phyloP scores from a whole-genome alignment of 1,140 invertebrate species.

The Leptopilina clavipes region DNA sequence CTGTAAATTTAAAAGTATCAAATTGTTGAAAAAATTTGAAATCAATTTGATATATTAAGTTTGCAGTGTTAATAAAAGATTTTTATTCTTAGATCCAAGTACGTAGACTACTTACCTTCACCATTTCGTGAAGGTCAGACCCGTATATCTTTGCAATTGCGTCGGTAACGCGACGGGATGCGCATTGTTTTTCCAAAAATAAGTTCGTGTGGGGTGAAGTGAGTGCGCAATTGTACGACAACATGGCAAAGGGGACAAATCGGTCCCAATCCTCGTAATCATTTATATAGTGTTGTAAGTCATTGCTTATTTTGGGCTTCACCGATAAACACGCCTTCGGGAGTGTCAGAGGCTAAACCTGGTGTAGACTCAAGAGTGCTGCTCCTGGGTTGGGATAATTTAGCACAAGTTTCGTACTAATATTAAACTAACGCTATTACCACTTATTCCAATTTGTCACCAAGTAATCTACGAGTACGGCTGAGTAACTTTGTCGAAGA shows the following conservation, averaged over 20 bases:
- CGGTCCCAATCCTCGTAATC: constrained; percentile 63
- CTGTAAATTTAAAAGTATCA: no score
- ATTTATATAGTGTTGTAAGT: constrained; percentile 21
- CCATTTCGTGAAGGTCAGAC: background rate
- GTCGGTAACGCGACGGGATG: background rate
- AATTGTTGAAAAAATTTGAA: no score
- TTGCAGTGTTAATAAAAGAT: no score
- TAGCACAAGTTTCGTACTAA: constrained; percentile 1
- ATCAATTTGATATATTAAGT: no score
- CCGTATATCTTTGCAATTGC: background rate
- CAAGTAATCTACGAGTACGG: constrained; percentile 49
- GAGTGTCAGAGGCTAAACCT: background rate
- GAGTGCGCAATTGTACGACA: constrained; percentile 40
- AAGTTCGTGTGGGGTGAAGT: constrained; percentile 31
- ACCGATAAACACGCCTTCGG: no score
- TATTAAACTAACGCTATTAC: constrained; percentile 56
- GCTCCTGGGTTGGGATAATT: constrained; percentile 15
- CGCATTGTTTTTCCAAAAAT: background rate
- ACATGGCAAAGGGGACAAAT: constrained; percentile 43
- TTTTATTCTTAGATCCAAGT: no score
- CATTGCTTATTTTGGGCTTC: no score
- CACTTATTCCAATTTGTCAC: constrained; percentile 59
- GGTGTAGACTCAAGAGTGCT: background rate
- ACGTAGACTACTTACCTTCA: no score
- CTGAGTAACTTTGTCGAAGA: constrained; percentile 42